Conservation (phyloP, 1,140 invertebrate genomes). For the Ceratina australensis region DNA sequence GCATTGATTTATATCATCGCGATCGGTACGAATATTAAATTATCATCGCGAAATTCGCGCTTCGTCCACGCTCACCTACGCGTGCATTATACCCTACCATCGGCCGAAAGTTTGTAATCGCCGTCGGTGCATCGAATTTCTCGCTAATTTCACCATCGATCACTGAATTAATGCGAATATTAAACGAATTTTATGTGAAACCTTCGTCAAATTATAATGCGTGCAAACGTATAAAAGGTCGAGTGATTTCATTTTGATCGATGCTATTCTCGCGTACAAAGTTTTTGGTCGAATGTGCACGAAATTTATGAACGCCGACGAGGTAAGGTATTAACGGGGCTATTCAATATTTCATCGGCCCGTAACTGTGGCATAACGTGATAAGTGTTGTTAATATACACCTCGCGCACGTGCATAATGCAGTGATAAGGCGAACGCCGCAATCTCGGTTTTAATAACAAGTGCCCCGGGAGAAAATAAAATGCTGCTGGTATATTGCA, state of each 20-base stretch:
- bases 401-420: constrained; percentile 18
- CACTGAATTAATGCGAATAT: background rate
- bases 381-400: constrained; percentile 41
- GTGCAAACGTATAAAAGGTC: no score
- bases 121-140: background rate
- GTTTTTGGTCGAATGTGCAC: no score
- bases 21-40: constrained; percentile 35
- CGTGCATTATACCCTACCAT: background rate
- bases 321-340: constrained; percentile 19
- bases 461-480: background rate
- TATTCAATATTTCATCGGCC: constrained; percentile 32
- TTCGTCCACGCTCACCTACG: background rate
- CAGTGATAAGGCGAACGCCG: constrained; percentile 13
- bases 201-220: background rate
- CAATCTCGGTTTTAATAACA: constrained; percentile 18
- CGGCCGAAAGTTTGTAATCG: background rate
- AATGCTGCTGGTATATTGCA: background rate
- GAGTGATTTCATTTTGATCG: no score
- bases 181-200: background rate
- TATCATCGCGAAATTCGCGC: constrained; percentile 34
- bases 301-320: background rate
- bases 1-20: constrained; percentile 30
- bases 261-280: background rate
- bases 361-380: constrained; percentile 24
- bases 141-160: background rate